Percentiles rank a stretch among this genome's conserved stretches.
These are phyloP conservation scores for Petrolisthes cinctipes DNA, from an alignment of 2,888 invertebrate species.

Conservation along the genomic window DNA sequence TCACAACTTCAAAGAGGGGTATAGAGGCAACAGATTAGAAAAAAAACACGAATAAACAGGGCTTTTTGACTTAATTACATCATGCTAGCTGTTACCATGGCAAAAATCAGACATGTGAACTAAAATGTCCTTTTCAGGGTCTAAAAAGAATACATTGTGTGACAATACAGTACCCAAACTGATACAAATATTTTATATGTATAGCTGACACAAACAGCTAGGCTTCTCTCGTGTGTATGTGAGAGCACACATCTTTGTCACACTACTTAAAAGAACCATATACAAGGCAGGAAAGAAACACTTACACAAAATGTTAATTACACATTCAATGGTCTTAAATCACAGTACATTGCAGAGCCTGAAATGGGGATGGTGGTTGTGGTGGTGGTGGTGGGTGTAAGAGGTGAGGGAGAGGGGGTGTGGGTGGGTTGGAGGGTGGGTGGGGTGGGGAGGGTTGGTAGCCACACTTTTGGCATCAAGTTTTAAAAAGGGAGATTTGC, in stretches of 20 bases:
- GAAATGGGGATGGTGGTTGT: slow-evolving; percentile 42
- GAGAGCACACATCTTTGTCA: slow-evolving; percentile 3
- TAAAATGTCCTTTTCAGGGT: too few relatives aligned
- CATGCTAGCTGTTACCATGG: too few relatives aligned
- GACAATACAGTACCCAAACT: not conserved
- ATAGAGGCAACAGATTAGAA: slow-evolving; percentile 42
- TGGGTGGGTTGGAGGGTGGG: not conserved
- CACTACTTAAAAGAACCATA: slow-evolving; percentile 42
- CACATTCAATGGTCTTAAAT: slow-evolving; percentile 59
- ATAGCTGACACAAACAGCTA: not conserved
- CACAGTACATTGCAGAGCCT: slow-evolving; percentile 62
- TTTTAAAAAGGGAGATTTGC: slow-evolving; percentile 46
- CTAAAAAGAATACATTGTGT: not conserved
- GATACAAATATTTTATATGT: not conserved
- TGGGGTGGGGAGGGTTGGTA: slow-evolving; percentile 5
- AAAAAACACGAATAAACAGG: slow-evolving; percentile 10
- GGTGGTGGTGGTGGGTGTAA: not conserved
- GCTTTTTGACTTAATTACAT: slow-evolving; percentile 32
- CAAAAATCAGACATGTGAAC: too few relatives aligned
- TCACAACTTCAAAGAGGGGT: slow-evolving; percentile 56
- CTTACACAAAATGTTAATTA: slow-evolving; percentile 45
- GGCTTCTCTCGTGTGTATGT: not conserved
- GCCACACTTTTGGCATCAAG: slow-evolving; percentile 60
- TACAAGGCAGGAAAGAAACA: slow-evolving; percentile 44
- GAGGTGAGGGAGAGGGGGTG: not conserved